Percentiles rank a stretch among this genome's conserved stretches.
Conservation (phyloP, 1,140 invertebrate genomes). For the Linepithema humile region DNA sequence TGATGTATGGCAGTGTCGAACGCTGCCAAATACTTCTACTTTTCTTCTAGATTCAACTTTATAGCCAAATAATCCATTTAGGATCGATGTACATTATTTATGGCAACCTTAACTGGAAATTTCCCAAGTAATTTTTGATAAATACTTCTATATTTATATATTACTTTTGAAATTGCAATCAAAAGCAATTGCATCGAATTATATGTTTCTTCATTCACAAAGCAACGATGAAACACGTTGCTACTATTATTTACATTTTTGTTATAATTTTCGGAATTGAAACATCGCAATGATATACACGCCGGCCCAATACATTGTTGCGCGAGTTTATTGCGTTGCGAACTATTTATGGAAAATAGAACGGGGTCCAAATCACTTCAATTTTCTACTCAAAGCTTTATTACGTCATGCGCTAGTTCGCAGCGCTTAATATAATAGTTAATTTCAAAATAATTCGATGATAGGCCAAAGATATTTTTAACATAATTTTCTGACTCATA, state of each 20-base stretch:
- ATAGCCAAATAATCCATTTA: not conserved
- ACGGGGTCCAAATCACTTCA: conserved; percentile 34
- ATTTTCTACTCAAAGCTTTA: conserved; percentile 55
- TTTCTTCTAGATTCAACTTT: not conserved
- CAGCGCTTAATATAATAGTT: conserved; percentile 21
- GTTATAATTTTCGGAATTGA: not conserved
- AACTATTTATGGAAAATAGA: conserved; percentile 54
- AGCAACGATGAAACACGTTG: not conserved
- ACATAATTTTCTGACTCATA: conserved; percentile 37
- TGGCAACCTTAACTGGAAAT: not conserved
- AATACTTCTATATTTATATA: not conserved
- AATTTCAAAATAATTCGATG: conserved; percentile 51
- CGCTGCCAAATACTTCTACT: not conserved
- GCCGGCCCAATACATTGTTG: not conserved
- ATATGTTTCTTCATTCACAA: not conserved
- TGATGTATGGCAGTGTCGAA: not conserved
- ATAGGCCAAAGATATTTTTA: conserved; percentile 27
- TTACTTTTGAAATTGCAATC: not conserved
- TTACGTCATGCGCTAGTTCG: conserved; percentile 50
- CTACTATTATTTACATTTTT: not conserved
- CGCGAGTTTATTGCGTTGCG: conserved; percentile 7
- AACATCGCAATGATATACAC: not conserved
- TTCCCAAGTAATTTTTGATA: not conserved
- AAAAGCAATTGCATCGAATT: not conserved
- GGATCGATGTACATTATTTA: not conserved